These are phyloP conservation scores for Carassius gibelio DNA, from an alignment of 2,113 vertebrate genomes.

Conservation along the genomic window DNA sequence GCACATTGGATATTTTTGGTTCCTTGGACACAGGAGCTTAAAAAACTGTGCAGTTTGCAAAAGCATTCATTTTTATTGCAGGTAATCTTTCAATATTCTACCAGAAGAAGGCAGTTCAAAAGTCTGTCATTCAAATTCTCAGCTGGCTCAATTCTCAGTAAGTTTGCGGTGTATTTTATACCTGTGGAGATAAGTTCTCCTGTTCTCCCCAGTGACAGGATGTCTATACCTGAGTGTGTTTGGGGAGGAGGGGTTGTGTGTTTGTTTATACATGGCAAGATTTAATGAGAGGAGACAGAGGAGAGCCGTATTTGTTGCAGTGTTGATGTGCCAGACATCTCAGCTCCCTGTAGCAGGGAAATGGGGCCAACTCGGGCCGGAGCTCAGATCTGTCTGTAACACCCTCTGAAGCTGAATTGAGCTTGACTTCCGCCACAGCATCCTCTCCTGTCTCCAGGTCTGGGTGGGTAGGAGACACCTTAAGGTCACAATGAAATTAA, in stretches of 20 bases:
- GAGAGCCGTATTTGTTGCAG: constrained; percentile 10
- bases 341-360: constrained; percentile 25
- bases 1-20: not conserved
- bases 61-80: not conserved
- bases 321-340: constrained; percentile 46
- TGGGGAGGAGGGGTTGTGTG: constrained; percentile 23
- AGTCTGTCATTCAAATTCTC: not conserved
- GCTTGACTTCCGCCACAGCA: constrained; percentile 14
- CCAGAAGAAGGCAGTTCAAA: not conserved
- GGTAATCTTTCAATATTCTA: not conserved
- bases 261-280: constrained; percentile 14
- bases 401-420: constrained; percentile 13
- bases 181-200: constrained; percentile 9
- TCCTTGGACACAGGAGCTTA: not conserved
- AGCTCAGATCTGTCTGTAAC: constrained; percentile 30
- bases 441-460: not conserved
- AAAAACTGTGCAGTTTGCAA: not conserved
- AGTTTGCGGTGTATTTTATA: not conserved
- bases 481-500: constrained; percentile 29
- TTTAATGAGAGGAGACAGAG: constrained; percentile 39
- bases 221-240: constrained; percentile 18
- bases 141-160: not conserved
- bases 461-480: constrained; percentile 5
- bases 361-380: constrained; percentile 5
- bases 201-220: constrained; percentile 9